Base-by-base conservation (phyloP, 1,140 invertebrate species). In the Eciton burchellii region DNA sequence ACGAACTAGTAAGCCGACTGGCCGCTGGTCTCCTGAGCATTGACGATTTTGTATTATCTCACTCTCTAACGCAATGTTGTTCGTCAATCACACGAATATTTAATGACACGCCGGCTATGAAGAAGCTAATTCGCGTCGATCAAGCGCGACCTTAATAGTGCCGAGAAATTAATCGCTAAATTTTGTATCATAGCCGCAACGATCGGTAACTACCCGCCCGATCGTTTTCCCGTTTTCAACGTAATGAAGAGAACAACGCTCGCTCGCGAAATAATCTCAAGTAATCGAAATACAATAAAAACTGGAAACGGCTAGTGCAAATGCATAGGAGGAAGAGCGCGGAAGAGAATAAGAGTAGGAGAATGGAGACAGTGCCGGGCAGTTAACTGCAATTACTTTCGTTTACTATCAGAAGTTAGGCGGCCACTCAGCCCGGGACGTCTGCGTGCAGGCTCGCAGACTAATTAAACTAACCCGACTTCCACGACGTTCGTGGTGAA, bases 381-480 rank as follows among this genome's bases (percentile, higher is more conserved):
- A 63, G 26, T 60, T 71, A 52, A 45, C 12, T 54, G 16, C 45
- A 59, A 29, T 81, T 56, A 56, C 66, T 81, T 81, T 77, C 65
- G 49, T 68, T 77, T 49, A 62, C 65, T 62, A 81, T 81, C 45
- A 59, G 11, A 56, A 62, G 57, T 57, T 70, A 71, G 45, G 9
- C 56, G n/a, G n/a, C 14, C 56, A 41, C 21, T 0, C 21, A 77
- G 11, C 63, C 52, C 21, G 12, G 47, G 47, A 63, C 24, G 29
- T 21, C 19, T 16, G 19, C 52, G 76, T 60, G 82, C 49, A 63
- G 45, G 47, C 59, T 35, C 19, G n/a, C 47, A 45, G 47, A 81
- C 65, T 81, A 84, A 84, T 84, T 84, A 84, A 84, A 81, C 65
- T 81, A 63, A 81, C 68, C 43, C 45, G 56, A 81, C 24, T 70